phyloP scores from a whole-genome alignment of 2,888 invertebrate genomes.

The Neoaliturus tenellus region DNA sequence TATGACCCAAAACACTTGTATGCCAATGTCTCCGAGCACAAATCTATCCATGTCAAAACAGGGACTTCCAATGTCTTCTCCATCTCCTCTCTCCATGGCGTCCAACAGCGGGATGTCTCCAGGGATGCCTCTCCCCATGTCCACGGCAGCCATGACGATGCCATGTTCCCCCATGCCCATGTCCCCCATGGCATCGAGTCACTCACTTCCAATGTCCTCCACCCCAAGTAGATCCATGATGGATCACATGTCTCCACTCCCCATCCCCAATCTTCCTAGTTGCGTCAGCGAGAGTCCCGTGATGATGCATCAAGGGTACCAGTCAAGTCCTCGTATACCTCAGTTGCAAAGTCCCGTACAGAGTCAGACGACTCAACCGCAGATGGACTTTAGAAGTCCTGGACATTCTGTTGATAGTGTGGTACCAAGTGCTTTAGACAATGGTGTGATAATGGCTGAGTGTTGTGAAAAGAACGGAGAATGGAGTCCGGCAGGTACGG shows the following conservation, averaged over 20 bases:
- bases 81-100: conserved; percentile 22
- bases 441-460: conserved; percentile 44
- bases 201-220: conserved; percentile 15
- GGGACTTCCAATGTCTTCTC: not conserved
- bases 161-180: conserved; percentile 31
- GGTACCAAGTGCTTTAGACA: conserved; percentile 50
- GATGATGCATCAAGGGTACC: conserved; percentile 34
- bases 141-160: conserved; percentile 30
- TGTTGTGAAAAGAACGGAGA: conserved; percentile 63
- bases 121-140: conserved; percentile 25
- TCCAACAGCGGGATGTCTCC: conserved; percentile 2
- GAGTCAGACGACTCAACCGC: not conserved
- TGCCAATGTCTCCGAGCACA: conserved; percentile 39
- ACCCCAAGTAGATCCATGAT: not conserved
- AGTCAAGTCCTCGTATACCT: conserved; percentile 31
- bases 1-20: conserved; percentile 21
- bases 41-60: conserved; percentile 23
- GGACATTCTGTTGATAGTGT: conserved; percentile 54
- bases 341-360: conserved; percentile 33
- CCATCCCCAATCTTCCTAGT: conserved; percentile 18
- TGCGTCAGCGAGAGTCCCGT: conserved; percentile 21
- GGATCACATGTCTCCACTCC: conserved; percentile 22
- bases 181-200: conserved; percentile 12
- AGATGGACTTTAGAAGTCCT: conserved; percentile 55
- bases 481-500: conserved; percentile 64